Conservation (phyloP, 2,797 vertebrate genomes). For the Pangasius mekongensis region DNA sequence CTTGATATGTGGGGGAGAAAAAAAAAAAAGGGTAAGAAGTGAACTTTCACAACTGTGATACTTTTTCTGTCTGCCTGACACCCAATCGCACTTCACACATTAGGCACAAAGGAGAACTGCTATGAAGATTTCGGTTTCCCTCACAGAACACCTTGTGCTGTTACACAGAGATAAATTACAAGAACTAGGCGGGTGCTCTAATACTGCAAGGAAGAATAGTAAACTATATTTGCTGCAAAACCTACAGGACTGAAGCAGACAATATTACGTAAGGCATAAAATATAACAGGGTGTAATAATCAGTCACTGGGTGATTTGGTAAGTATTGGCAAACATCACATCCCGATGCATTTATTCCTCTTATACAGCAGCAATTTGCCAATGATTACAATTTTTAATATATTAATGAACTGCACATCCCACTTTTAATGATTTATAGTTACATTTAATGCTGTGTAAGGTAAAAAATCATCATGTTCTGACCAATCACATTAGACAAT, state of each 20-base stretch:
- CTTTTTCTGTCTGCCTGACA: constrained; percentile 66
- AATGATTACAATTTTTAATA: not conserved
- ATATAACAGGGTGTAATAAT: not conserved
- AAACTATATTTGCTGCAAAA: not conserved
- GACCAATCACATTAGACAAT: not conserved
- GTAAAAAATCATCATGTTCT: not conserved
- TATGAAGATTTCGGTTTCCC: constrained; percentile 51
- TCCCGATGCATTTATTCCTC: not conserved
- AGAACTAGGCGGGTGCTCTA: not conserved
- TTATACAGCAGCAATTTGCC: not conserved
- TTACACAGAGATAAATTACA: constrained; percentile 13
- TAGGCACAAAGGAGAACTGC: constrained; percentile 55
- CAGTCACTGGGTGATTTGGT: not conserved
- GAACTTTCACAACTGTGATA: constrained; percentile 48
- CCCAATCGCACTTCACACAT: constrained; percentile 65
- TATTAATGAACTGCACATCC: not conserved
- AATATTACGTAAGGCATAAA: not conserved
- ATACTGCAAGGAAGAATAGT: not conserved
- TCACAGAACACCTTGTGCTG: constrained; percentile 49
- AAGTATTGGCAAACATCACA: not conserved
- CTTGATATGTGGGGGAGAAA: constrained; percentile 26
- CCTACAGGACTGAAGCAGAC: not conserved
- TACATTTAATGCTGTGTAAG: not conserved
- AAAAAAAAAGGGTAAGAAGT: constrained; percentile 42
- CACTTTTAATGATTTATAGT: not conserved